Evolutionary conservation across 2,888 invertebrate species (phyloP).

Genomic region (Chloroclysta siterata): DNA sequence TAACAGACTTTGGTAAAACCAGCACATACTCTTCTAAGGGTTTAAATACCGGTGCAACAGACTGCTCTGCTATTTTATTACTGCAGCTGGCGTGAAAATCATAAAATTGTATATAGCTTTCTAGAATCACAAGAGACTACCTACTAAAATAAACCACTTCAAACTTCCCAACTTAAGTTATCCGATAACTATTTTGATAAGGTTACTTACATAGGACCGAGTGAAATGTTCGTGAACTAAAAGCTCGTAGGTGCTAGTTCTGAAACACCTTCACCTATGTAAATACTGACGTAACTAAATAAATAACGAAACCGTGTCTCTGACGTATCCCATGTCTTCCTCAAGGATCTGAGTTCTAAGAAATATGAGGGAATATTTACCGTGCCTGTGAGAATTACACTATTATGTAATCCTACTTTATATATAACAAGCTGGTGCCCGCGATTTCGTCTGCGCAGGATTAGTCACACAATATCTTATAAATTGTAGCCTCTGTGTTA

Average conservation of each 20-base stretch:
- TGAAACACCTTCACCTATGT: constrained; percentile 20
- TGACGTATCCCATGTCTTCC: not conserved
- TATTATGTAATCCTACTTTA: not conserved
- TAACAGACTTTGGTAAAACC: no score
- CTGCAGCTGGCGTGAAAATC: no score
- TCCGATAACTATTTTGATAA: constrained; percentile 13
- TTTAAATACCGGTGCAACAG: no score
- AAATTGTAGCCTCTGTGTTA: no score
- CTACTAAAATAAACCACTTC: not conserved
- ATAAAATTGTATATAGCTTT: no score
- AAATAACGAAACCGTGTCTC: not conserved
- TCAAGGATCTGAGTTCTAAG: not conserved
- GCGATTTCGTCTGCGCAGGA: no score
- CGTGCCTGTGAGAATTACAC: not conserved
- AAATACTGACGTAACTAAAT: constrained; percentile 13
- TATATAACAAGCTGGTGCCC: no score
- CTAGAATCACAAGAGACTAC: no score
- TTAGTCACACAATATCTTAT: no score
- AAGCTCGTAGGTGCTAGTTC: constrained; percentile 16
- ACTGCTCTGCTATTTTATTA: no score
- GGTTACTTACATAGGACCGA: constrained; percentile 20
- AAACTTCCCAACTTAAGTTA: not conserved
- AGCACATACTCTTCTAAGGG: no score
- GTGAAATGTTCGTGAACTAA: constrained; percentile 13
- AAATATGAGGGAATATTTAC: not conserved